Evolutionary conservation across 2,797 vertebrate species (phyloP).

Genomic region (Lates japonicus): DNA sequence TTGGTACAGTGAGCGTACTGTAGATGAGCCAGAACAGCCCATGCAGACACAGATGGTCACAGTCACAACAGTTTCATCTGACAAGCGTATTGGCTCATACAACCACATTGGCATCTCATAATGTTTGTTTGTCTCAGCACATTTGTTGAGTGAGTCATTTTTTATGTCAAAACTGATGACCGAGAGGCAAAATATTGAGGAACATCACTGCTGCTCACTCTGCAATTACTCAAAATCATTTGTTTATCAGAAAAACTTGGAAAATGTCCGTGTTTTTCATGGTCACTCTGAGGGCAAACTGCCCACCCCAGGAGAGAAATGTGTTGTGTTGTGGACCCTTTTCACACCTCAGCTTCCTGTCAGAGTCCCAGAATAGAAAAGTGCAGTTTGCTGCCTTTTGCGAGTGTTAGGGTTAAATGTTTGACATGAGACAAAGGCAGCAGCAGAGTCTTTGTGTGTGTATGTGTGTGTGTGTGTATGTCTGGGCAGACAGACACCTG

Average conservation of each 20-base stretch:
- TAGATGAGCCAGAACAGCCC: conserved; percentile 11
- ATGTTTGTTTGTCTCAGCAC: conserved; percentile 23
- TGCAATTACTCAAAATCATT: background rate
- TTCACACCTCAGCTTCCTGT: conserved; percentile 31
- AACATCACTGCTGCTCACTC: background rate
- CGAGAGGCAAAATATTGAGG: conserved; percentile 11
- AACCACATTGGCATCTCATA: background rate
- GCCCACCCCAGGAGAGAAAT: too few species aligned
- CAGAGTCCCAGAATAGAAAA: conserved; percentile 8
- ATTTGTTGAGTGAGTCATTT: conserved; percentile 7
- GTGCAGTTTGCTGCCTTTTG: background rate
- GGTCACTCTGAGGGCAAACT: background rate
- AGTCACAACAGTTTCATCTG: conserved; percentile 39
- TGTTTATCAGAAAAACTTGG: background rate
- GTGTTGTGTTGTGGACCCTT: conserved; percentile 2
- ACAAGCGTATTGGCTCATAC: conserved; percentile 19
- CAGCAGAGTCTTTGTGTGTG: background rate
- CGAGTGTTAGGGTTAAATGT: background rate
- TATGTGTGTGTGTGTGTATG: background rate
- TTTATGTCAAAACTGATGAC: background rate
- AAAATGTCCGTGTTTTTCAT: background rate
- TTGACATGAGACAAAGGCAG: background rate
- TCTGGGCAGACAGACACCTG: background rate
- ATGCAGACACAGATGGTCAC: conserved; percentile 36
- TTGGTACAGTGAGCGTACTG: background rate